Percentiles rank a stretch among this genome's conserved stretches.
Conservation (phyloP, 2,888 invertebrate species). For the Campopleginae sp. region DNA sequence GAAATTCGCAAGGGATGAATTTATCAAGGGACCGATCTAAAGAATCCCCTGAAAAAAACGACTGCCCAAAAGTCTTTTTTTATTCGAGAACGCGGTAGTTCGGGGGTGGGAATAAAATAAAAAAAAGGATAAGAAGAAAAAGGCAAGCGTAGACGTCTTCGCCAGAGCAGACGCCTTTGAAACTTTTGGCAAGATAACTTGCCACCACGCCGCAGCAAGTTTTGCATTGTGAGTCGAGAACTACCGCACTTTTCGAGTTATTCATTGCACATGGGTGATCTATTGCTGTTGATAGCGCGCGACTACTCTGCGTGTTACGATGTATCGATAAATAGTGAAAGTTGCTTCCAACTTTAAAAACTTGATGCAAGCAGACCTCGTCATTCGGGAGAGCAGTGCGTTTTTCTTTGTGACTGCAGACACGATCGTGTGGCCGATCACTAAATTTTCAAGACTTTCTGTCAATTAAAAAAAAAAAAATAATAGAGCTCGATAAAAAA, state of each 20-base stretch:
- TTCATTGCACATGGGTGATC: slow-evolving; percentile 58
- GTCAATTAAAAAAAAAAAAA: too few species aligned
- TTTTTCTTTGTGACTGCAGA: neutral
- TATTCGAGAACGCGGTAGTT: slow-evolving; percentile 11
- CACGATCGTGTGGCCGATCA: neutral
- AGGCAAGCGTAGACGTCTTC: slow-evolving; percentile 25
- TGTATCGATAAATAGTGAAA: slow-evolving; percentile 62
- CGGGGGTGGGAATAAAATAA: neutral
- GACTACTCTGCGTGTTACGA: slow-evolving; percentile 24
- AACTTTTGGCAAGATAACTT: slow-evolving; percentile 60
- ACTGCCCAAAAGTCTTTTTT: neutral
- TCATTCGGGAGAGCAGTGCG: neutral
- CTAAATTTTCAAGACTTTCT: neutral
- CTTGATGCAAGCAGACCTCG: neutral
- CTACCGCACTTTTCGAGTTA: slow-evolving; percentile 59
- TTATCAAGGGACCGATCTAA: too few species aligned
- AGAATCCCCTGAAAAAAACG: too few species aligned
- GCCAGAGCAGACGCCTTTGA: slow-evolving; percentile 19
- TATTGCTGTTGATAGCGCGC: slow-evolving; percentile 62
- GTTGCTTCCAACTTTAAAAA: slow-evolving; percentile 16
- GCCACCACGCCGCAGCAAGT: slow-evolving; percentile 40
- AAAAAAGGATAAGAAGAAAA: slow-evolving; percentile 1
- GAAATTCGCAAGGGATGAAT: neutral
- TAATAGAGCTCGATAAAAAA: too few species aligned
- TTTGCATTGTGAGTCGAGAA: slow-evolving; percentile 56